phyloP scores from a whole-genome alignment of 1,140 invertebrate species.

The Bombus pyrosoma region DNA sequence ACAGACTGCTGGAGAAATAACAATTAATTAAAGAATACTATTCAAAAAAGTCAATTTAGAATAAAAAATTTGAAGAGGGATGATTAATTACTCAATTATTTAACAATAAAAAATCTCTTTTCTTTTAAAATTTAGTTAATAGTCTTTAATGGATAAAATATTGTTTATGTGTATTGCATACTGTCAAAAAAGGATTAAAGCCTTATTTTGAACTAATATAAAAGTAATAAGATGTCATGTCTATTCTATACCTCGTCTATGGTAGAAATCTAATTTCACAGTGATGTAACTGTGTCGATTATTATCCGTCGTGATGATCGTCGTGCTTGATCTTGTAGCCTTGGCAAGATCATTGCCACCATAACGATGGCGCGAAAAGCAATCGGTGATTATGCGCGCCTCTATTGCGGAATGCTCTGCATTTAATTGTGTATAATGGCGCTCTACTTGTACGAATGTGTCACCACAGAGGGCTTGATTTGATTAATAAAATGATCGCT shows the following conservation, averaged over 20 bases:
- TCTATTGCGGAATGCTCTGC: slow-evolving; percentile 15
- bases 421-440: slow-evolving; percentile 23
- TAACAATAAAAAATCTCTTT: too few species aligned
- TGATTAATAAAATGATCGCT: slow-evolving; percentile 18
- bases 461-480: neutral
- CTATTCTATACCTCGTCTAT: neutral
- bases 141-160: too few species aligned
- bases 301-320: neutral
- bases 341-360: slow-evolving; percentile 63
- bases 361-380: neutral
- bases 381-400: slow-evolving; percentile 7
- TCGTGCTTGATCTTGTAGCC: slow-evolving; percentile 42
- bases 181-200: neutral
- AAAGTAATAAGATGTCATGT: neutral
- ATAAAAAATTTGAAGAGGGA: too few species aligned
- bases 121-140: too few species aligned
- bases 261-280: neutral
- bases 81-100: too few species aligned
- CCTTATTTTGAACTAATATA: neutral
- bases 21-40: too few species aligned
- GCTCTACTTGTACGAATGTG: slow-evolving; percentile 13
- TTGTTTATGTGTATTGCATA: neutral
- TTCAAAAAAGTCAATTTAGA: too few species aligned
- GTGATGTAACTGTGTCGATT: neutral
- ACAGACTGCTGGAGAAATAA: too few species aligned